Conservation (phyloP, 2,888 invertebrate species). For the Micoletzkya japonica region DNA sequence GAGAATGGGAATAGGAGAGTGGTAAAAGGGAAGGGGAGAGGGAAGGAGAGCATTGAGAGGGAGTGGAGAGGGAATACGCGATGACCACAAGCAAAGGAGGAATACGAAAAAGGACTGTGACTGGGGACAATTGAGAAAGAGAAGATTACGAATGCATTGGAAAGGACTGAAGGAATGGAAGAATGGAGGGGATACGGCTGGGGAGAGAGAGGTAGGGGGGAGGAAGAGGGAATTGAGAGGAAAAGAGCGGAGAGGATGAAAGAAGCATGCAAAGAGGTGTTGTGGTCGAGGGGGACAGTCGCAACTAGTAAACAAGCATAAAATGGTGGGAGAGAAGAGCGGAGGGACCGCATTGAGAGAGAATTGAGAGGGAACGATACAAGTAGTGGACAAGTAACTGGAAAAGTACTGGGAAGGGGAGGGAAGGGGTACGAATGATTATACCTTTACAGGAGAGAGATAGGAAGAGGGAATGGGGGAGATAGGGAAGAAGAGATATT, state of each 20-base stretch:
- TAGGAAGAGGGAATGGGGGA: constrained; percentile 1
- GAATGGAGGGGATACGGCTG: not conserved
- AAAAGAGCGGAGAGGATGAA: not conserved
- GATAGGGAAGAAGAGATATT: not conserved
- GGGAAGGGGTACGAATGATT: not conserved
- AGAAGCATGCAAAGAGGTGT: not conserved
- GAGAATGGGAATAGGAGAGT: not conserved
- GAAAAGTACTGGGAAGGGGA: not conserved
- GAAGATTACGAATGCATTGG: not conserved
- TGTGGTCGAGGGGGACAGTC: not conserved
- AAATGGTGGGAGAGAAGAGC: not conserved
- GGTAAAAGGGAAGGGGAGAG: not conserved
- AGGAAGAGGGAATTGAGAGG: not conserved
- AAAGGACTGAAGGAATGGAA: not conserved
- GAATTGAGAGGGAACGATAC: not conserved
- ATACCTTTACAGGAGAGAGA: not conserved
- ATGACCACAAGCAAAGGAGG: not conserved
- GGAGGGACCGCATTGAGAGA: not conserved
- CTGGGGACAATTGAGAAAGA: too few species aligned
- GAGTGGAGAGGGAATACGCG: not conserved
- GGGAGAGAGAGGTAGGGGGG: not conserved
- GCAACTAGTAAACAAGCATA: not conserved
- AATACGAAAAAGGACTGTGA: not conserved
- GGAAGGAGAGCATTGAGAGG: not conserved
- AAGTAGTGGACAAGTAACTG: not conserved